Evolutionary conservation across 2,113 vertebrate species (phyloP).

Genomic region (Synodontis membranacea): DNA sequence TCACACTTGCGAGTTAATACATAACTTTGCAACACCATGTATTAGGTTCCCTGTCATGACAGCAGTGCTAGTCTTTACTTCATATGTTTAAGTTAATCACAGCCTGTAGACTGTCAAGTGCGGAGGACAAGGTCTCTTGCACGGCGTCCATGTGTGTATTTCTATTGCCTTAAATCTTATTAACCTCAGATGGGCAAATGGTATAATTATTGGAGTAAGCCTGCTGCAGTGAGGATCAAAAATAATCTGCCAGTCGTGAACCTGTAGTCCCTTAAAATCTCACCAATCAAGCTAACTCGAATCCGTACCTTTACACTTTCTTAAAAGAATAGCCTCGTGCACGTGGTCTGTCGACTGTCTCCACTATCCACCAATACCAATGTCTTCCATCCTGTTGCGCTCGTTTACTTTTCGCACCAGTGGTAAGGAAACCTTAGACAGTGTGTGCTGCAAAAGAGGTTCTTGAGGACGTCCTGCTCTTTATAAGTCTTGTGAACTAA

Average conservation of each 20-base stretch:
- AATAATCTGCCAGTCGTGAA: background rate
- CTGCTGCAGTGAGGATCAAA: background rate
- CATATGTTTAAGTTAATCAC: background rate
- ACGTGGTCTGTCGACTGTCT: background rate
- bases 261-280: no score
- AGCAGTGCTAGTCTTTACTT: background rate
- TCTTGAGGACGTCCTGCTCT: background rate
- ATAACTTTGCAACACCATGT: no score
- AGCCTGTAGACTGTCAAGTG: background rate
- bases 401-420: background rate
- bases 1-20: background rate
- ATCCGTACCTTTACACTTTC: background rate
- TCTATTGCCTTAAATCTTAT: background rate
- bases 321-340: background rate
- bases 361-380: background rate
- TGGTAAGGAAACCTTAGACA: background rate
- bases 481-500: constrained; percentile 9
- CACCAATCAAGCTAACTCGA: background rate
- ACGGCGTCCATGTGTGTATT: background rate
- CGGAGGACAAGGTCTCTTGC: background rate
- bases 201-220: background rate
- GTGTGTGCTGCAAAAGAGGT: background rate
- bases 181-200: background rate
- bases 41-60: background rate
- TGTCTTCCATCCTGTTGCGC: background rate